Percentiles rank a stretch among this genome's conserved stretches.
Evolutionary conservation across 2,888 invertebrate genomes (phyloP).

Genomic region (Poecilobothrus nobilitatus): DNA sequence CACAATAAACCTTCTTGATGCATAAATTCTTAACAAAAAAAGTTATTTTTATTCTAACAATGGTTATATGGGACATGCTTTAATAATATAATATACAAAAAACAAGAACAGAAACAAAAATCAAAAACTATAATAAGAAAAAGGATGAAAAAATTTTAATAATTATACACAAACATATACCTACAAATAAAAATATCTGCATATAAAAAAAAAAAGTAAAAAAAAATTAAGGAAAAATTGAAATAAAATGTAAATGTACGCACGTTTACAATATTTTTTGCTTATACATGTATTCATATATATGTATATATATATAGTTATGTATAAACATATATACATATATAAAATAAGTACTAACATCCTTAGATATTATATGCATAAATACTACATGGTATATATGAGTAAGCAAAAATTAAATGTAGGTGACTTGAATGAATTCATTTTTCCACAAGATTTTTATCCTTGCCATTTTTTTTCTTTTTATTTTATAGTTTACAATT

Average conservation of each 20-base stretch:
- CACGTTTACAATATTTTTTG: neutral
- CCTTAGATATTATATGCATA: too few relatives aligned
- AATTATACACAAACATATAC: neutral
- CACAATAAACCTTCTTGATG: neutral
- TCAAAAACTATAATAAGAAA: too few relatives aligned
- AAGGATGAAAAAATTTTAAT: neutral
- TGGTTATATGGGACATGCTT: neutral
- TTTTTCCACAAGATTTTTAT: neutral
- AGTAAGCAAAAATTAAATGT: neutral
- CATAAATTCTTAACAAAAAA: neutral
- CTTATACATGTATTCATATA: too few relatives aligned
- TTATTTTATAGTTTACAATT: neutral
- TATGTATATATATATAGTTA: too few relatives aligned
- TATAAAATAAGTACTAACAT: too few relatives aligned
- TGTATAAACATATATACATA: too few relatives aligned
- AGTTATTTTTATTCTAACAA: neutral
- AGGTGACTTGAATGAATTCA: neutral
- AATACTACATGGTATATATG: too few relatives aligned
- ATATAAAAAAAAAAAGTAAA: too few relatives aligned
- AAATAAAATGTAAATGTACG: neutral
- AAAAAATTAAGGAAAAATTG: too few relatives aligned
- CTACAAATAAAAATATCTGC: neutral
- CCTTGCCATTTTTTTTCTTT: neutral
- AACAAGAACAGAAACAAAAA: neutral
- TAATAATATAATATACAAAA: neutral